phyloP scores from a whole-genome alignment of 2,113 vertebrate species.

The Chitala chitala region DNA sequence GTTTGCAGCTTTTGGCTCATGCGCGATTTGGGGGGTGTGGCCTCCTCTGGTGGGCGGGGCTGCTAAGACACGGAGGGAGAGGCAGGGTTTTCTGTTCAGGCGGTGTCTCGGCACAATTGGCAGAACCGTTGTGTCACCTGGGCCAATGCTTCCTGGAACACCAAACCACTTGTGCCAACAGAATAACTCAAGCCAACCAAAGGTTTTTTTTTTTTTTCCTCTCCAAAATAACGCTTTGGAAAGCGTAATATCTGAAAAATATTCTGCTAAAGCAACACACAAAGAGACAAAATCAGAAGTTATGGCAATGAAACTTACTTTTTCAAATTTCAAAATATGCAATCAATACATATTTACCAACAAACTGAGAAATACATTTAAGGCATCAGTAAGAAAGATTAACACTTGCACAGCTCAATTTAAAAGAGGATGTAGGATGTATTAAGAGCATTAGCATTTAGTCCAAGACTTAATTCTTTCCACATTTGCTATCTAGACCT shows the following conservation, averaged over 20 bases:
- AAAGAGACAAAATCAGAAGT: background rate
- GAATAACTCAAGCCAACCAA: no score
- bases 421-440: no score
- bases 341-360: background rate
- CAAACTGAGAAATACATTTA: no score
- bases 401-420: background rate
- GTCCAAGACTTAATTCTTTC: no score
- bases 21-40: conserved; percentile 43
- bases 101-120: conserved; percentile 20
- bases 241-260: no score
- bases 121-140: conserved; percentile 10
- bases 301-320: no score
- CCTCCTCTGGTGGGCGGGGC: conserved; percentile 42
- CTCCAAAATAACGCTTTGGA: no score
- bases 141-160: conserved; percentile 29
- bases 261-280: background rate
- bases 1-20: conserved; percentile 52
- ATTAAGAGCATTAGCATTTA: no score
- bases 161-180: conserved; percentile 8
- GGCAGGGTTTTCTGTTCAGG: conserved; percentile 27
- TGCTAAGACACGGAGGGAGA: conserved; percentile 41
- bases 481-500: background rate
- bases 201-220: no score
- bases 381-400: background rate
- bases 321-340: background rate